Evolutionary conservation across 1,140 invertebrate species (phyloP).

Genomic region (Philaenus spumarius): DNA sequence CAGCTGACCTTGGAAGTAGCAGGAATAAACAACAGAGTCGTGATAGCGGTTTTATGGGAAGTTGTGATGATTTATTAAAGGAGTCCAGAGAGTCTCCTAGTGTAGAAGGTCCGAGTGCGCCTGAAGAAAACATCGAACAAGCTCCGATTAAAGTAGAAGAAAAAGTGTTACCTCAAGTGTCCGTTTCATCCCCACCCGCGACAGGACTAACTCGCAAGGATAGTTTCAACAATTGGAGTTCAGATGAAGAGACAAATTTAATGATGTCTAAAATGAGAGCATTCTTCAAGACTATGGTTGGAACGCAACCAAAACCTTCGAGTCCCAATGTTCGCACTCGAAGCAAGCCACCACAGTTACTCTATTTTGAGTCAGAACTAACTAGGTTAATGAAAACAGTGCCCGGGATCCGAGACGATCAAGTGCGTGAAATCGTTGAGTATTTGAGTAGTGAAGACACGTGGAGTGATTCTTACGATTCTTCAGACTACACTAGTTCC

Average conservation of each 20-base stretch:
- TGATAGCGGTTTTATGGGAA: conserved; percentile 81
- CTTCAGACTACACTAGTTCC: conserved; percentile 82
- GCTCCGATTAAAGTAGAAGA: conserved; percentile 17
- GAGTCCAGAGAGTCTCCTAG: conserved; percentile 39
- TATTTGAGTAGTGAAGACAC: conserved; percentile 86
- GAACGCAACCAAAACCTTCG: conserved; percentile 36
- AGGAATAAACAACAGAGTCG: conserved; percentile 66
- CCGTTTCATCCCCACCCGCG: conserved; percentile 37
- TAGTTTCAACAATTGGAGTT: conserved; percentile 89
- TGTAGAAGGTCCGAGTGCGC: conserved; percentile 29
- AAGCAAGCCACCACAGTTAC: conserved; percentile 68
- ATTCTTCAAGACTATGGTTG: conserved; percentile 83
- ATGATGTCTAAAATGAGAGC: conserved; percentile 93
- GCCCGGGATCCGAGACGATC: conserved; percentile 80
- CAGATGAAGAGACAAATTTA: conserved; percentile 85
- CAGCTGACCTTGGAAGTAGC: conserved; percentile 28
- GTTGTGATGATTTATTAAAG: conserved; percentile 76
- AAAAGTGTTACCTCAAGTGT: not conserved
- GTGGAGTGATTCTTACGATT: conserved; percentile 88
- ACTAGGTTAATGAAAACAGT: conserved; percentile 88
- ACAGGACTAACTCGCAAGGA: conserved; percentile 66
- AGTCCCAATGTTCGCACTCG: conserved; percentile 22
- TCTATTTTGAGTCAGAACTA: conserved; percentile 82
- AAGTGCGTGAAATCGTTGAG: conserved; percentile 85
- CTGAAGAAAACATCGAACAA: conserved; percentile 20